Evolutionary conservation across 2,888 invertebrate genomes (phyloP), one percentile per base, ranked within the genome.

Genomic region (Cenopis cana): DNA sequence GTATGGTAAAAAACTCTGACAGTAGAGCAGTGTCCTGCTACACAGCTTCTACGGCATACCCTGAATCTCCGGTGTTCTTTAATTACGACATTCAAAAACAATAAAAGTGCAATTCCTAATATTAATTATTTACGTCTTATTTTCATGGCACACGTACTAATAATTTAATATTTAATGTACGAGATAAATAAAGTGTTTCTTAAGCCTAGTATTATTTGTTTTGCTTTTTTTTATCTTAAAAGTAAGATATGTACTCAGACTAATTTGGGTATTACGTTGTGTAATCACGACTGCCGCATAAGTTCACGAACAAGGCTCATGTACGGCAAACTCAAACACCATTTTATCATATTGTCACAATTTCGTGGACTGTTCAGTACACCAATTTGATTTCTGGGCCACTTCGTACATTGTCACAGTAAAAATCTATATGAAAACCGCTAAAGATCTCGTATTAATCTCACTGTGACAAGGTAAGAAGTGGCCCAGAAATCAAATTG

Each of bases 51-150:
- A 81, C 86, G 0, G 85, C 84, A 3, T 80, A 81, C 74, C 74
- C 86, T 0, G 91, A 93, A 54, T 88, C 91, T 1, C 89, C 90
- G 0, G 78, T 91, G 10, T 88, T 90, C 74, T 90, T 90, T 59
- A 73, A 82, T 11, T 81, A 85, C 0, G 85, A 86, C 69, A 74
- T 75, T 33, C 74, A 77, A 6, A 70, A 70, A 52, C 33, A 50
- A 20, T 68, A 59, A 68, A 62, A 6, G 12, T n/a, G 14, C 8
- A 46, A 6, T n/a, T n/a, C 41, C 4, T 12, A n/a, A 50, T 5
- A 18, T 33, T 10, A 56, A 56, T 5, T 2, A 33, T 18, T n/a
- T 5, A 56, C 20, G 20, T 54, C 14, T 54, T 18, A 20, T 24
- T 41, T 46, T 69, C 70, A 68, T 70, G 72, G 72, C 73, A 70